Conservation (phyloP, 2,797 vertebrate genomes). For the Acipenser transmontanus region DNA sequence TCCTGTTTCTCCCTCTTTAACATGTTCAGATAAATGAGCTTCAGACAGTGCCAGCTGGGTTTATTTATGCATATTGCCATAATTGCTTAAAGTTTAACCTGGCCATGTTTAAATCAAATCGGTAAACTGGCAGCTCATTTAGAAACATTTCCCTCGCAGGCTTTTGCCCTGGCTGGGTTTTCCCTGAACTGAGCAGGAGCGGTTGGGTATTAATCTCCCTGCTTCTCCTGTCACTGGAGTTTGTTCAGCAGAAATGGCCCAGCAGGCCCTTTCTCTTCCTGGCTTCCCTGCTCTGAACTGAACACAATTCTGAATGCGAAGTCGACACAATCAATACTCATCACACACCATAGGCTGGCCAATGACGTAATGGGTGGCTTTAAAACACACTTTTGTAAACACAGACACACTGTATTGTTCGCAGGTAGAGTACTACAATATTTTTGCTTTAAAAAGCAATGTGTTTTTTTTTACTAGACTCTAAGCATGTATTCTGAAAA, state of each 20-base stretch:
- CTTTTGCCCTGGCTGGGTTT: background rate
- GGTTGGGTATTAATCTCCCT: constrained; percentile 13
- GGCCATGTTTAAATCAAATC: constrained; percentile 24
- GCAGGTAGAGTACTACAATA: too few relatives aligned
- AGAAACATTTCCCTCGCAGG: background rate
- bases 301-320: background rate
- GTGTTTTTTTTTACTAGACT: too few relatives aligned
- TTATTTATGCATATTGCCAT: constrained; percentile 24
- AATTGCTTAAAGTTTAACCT: constrained; percentile 28
- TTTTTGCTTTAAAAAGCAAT: too few relatives aligned
- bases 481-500: too few relatives aligned
- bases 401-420: too few relatives aligned
- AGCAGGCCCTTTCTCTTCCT: constrained; percentile 1
- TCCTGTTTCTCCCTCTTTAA: background rate
- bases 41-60: constrained; percentile 23
- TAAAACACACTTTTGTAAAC: too few relatives aligned
- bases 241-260: constrained; percentile 8
- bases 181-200: constrained; percentile 1
- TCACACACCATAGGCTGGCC: background rate
- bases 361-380: too few relatives aligned
- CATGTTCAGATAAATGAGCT: constrained; percentile 29
- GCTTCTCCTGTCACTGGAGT: constrained; percentile 7
- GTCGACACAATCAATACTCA: background rate
- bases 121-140: constrained; percentile 5
- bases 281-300: background rate